phyloP scores from a whole-genome alignment of 2,888 invertebrate species.

The Conus canariensis region DNA sequence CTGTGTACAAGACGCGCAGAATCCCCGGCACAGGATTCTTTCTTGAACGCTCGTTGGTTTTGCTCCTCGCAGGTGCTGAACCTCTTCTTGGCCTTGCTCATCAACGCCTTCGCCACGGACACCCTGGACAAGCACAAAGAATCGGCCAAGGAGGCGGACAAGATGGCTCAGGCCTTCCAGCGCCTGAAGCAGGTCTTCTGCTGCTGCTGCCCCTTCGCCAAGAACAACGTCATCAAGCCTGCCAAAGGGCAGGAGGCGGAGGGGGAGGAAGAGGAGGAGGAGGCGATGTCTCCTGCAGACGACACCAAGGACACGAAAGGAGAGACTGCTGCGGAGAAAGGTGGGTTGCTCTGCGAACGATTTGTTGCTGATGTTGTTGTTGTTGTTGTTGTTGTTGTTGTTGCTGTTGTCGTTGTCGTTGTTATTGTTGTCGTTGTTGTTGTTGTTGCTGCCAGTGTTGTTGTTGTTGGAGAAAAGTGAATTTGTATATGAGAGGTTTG shows the following conservation, averaged over 20 bases:
- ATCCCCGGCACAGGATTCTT: too few species aligned
- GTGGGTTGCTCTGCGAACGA: neutral
- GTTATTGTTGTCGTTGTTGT: too few species aligned
- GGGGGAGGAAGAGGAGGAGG: neutral
- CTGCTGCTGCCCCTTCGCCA: slow-evolving; percentile 58
- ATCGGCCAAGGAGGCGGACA: slow-evolving; percentile 65
- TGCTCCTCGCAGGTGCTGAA: slow-evolving; percentile 83
- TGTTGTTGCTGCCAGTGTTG: too few species aligned
- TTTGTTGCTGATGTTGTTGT: too few species aligned
- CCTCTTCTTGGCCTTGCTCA: slow-evolving; percentile 97
- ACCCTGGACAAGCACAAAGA: slow-evolving; percentile 64
- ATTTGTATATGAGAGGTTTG: too few species aligned
- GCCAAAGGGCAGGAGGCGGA: neutral
- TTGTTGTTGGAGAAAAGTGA: too few species aligned
- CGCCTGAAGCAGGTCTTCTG: slow-evolving; percentile 64
- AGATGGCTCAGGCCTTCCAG: slow-evolving; percentile 67
- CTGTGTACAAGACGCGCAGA: too few species aligned
- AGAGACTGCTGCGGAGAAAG: neutral
- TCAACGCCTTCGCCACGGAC: slow-evolving; percentile 89
- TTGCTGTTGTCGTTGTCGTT: too few species aligned
- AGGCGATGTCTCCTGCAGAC: neutral
- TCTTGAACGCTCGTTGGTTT: too few species aligned
- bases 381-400: too few species aligned
- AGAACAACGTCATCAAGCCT: slow-evolving; percentile 36
- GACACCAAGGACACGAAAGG: neutral